Evolutionary conservation across 2,113 vertebrate genomes (phyloP), one percentile per base, ranked within the genome.

Genomic region (Lathamus discolor): DNA sequence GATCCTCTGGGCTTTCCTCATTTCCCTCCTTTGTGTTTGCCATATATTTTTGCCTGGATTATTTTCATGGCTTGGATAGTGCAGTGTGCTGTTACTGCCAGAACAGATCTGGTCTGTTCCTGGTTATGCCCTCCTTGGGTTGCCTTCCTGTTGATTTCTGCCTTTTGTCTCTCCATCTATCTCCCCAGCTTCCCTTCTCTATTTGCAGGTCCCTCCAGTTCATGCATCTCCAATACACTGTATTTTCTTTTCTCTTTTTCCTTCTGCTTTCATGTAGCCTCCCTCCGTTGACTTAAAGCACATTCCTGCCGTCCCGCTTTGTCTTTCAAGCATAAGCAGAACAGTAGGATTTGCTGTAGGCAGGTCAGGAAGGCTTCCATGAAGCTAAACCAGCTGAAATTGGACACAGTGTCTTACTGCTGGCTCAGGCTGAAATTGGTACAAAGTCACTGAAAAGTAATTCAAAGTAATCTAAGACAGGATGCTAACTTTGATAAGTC

Each of bases 161-260:
- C 51, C 18, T 51, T 33, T 44, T 14, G 17, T 11, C n/a, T 76
- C 48, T 35, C 33, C 12, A 4, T 51, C 25, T 5, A 25, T 2
- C 29, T 86, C 51, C 44, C 20, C 13, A 57, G 11, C 35, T 67
- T 77, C 51, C 74, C 29, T 39, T 13, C 29, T 11, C 6, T 51
- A 35, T 29, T 43, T 41, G 17, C 64, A 43, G n/a, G 5, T n/a
- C 25, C 33, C 25, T 14, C 18, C 33, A 24, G 10, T 49, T 44
- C 51, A 6, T 3, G 1, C 1, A 0, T 37, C 46, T 61, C 79
- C 41, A 10, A 1, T 2, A 4, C 2, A 1, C 20, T 31, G 13
- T 44, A 5, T 73, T 84, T 73, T 10, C 6, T 52, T 82, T 83
- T 44, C 57, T 59, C 23, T 8, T 28, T 67, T 37, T 2, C 0